Evolutionary conservation across 2,113 vertebrate genomes (phyloP).

Genomic region (Pteruthius melanotis): DNA sequence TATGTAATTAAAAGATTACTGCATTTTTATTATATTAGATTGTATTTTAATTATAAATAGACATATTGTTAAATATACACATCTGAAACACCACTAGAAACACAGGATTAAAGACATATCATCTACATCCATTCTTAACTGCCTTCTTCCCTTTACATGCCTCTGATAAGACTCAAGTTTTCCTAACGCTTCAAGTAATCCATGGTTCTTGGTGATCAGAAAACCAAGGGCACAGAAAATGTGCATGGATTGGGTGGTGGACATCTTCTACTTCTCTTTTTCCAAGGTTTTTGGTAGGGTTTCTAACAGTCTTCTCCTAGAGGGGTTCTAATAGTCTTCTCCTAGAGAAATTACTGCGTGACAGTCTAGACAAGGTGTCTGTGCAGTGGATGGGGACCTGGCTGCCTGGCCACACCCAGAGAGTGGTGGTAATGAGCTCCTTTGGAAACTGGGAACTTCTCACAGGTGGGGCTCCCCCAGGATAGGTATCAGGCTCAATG

Average conservation of each 20-base stretch:
- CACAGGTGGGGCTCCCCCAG: no score
- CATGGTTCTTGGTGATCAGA: background rate
- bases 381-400: background rate
- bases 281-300: background rate
- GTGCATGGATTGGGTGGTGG: no score
- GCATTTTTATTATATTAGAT: background rate
- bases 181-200: background rate
- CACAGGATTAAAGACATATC: background rate
- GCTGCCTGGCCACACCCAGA: background rate
- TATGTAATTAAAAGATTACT: background rate
- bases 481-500: rapidly evolving
- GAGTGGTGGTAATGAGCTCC: background rate
- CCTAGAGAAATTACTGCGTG: background rate
- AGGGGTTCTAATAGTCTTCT: no score
- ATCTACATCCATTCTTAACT: background rate
- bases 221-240: background rate
- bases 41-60: background rate
- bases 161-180: background rate
- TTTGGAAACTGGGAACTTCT: background rate
- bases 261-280: background rate
- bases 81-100: background rate
- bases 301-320: no score
- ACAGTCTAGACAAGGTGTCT: background rate
- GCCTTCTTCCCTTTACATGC: background rate
- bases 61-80: background rate